phyloP scores from a whole-genome alignment of 2,888 invertebrate species.

The Caenorhabditis sinica region DNA sequence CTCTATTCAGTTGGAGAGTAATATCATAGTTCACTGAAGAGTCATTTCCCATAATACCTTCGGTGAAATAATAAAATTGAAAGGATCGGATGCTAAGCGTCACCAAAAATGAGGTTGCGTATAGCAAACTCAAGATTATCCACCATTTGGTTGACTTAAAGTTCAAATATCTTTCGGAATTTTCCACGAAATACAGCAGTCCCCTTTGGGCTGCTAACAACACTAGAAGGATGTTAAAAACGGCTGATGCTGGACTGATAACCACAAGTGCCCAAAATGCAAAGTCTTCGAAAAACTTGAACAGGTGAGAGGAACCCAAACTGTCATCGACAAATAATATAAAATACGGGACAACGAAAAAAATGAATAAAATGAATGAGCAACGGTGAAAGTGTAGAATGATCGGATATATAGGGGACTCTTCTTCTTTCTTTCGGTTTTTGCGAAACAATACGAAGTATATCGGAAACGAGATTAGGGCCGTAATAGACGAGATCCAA shows the following conservation, averaged over 20 bases:
- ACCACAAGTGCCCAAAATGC: too few species aligned
- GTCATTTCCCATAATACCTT: too few species aligned
- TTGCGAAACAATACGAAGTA: not conserved
- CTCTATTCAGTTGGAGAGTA: not conserved
- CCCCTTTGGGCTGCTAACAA: not conserved
- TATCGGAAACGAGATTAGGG: not conserved
- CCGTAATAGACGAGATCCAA: too few species aligned
- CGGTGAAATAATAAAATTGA: not conserved
- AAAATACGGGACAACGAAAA: too few species aligned
- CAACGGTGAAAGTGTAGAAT: not conserved
- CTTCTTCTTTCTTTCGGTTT: not conserved
- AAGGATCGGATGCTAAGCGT: not conserved
- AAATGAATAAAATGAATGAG: not conserved
- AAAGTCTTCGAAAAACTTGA: not conserved
- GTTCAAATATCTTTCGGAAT: not conserved
- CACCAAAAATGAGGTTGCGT: not conserved
- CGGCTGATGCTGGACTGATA: not conserved
- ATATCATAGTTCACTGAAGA: too few species aligned
- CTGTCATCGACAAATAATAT: too few species aligned
- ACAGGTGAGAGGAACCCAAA: not conserved
- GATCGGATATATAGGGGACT: not conserved
- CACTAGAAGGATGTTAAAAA: not conserved
- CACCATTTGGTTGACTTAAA: not conserved
- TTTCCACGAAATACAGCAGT: not conserved
- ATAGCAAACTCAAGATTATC: not conserved